Evolutionary conservation across 2,888 invertebrate species (phyloP), one percentile per base, ranked within the genome.

Genomic region (Aporophyla lueneburgensis): DNA sequence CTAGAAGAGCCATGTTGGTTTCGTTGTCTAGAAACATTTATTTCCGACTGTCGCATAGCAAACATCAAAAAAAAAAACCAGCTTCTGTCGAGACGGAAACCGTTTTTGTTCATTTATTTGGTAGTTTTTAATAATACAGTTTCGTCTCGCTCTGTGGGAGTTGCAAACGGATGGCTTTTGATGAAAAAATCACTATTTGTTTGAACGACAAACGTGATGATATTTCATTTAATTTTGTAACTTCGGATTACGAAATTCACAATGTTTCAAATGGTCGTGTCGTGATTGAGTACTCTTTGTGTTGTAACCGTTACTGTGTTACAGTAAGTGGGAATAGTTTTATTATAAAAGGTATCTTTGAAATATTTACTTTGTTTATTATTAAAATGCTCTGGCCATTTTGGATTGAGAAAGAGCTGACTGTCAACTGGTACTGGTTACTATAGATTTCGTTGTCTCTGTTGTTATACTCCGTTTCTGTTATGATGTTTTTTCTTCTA

Each of bases 41-140:
- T 80, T 69, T 72, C 72, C 61, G 66, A 76, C 53, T 65, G 76
- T 81, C 70, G 51, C 78, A 54, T 66, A 82, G 74, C 76, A 71
- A 80, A 74, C 59, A 68, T 71, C 14, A 76, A 74, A 59, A 33
- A 82, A 66, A 75, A 81, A 81, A 70, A 73, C 49, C 40, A 16
- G 66, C 67, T 68, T 74, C 75, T 69, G 69, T 78, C 54, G 78
- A 87, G 84, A 86, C 89, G 89, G 86, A 90, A 90, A 83, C 84
- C 77, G 86, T 88, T 89, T 89, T 89, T 89, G 87, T 87, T 89
- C 71, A 86, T 91, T 91, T 88, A 87, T 89, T 87, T 82, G 72
- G 71, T 84, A 75, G 80, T 81, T 88, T 85, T 86, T 86, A 90
- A 90, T 89, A 89, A 90, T 88, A 86, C 80, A 70, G 81, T 84